phyloP scores from a whole-genome alignment of 2,888 invertebrate genomes.

The Eristalinus sepulchralis region DNA sequence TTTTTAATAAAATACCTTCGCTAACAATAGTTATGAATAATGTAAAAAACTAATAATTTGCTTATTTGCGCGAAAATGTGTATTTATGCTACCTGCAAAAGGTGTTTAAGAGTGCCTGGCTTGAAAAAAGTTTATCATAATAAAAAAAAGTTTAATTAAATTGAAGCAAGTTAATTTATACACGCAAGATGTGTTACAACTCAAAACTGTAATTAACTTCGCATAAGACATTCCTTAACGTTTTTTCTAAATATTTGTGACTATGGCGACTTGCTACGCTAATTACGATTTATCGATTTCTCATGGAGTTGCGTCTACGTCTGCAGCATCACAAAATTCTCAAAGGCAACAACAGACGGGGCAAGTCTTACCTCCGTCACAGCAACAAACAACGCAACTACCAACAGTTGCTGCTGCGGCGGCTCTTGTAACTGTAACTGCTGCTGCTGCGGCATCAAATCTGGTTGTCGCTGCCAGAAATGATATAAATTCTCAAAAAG shows the following conservation, averaged over 20 bases:
- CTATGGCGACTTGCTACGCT: slow-evolving; percentile 81
- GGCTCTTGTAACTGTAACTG: slow-evolving; percentile 74
- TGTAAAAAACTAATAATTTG: slow-evolving; percentile 66
- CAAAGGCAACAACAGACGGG: slow-evolving; percentile 62
- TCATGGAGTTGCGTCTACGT: slow-evolving; percentile 75
- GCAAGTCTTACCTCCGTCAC: slow-evolving; percentile 61
- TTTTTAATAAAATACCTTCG: slow-evolving; percentile 35
- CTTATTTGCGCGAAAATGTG: background rate
- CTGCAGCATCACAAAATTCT: slow-evolving; percentile 71
- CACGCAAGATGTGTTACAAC: background rate
- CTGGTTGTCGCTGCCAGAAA: slow-evolving; percentile 78
- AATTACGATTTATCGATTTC: slow-evolving; percentile 80
- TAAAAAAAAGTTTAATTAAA: background rate
- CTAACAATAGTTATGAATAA: background rate
- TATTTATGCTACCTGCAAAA: background rate
- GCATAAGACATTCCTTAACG: background rate
- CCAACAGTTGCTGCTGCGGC: slow-evolving; percentile 72
- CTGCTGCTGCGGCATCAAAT: slow-evolving; percentile 82
- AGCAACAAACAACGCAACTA: slow-evolving; percentile 72
- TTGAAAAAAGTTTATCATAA: background rate
- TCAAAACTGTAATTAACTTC: no score
- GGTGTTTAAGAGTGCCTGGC: background rate
- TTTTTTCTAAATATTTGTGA: slow-evolving; percentile 74
- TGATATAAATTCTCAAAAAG: slow-evolving; percentile 83
- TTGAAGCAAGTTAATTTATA: background rate